phyloP scores from a whole-genome alignment of 2,888 invertebrate genomes.

The Aphrophora alni region DNA sequence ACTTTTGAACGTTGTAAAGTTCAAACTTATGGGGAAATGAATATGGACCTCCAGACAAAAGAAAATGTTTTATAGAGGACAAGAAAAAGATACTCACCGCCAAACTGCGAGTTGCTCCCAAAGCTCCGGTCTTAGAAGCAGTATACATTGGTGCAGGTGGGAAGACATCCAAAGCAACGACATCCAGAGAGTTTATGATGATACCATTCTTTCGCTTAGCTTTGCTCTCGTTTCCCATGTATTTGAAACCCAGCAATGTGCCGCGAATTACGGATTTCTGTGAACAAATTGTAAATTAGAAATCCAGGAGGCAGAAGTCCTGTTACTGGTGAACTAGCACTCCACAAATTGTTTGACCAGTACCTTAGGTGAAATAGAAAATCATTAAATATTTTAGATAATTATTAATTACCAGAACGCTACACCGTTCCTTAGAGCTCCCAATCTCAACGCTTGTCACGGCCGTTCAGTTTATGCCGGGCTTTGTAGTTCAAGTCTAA shows the following conservation, averaged over 20 bases:
- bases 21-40: no score
- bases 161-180: conserved; percentile 62
- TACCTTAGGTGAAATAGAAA: no score
- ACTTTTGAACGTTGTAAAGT: no score
- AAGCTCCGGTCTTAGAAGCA: conserved; percentile 62
- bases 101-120: conserved; percentile 53
- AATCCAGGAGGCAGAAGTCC: background rate
- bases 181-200: conserved; percentile 70
- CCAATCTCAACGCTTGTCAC: no score
- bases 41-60: no score
- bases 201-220: conserved; percentile 57
- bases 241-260: conserved; percentile 63
- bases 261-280: conserved; percentile 60
- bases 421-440: no score
- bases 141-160: conserved; percentile 65
- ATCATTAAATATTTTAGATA: no score
- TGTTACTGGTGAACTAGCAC: background rate
- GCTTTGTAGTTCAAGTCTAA: no score
- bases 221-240: conserved; percentile 65
- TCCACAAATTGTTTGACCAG: background rate
- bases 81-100: conserved; percentile 52
- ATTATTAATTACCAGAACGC: no score
- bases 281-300: conserved; percentile 40
- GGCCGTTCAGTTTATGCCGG: no score
- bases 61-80: no score